Base-by-base conservation (phyloP, 2,797 vertebrate species). In the Argyrosomus regius region DNA sequence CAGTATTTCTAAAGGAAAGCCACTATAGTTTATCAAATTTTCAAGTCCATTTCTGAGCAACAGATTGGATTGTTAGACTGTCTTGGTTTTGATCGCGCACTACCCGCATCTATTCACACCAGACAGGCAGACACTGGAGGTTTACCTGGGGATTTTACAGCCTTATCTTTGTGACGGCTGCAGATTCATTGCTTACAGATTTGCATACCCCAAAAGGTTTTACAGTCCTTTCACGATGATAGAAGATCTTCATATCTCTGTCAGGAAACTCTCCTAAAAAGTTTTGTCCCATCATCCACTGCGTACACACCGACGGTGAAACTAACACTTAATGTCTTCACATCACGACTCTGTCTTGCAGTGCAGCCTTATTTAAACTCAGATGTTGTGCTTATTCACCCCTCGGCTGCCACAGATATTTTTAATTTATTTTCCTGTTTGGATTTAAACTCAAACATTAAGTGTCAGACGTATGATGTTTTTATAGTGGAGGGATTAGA, bases 151-250 rank as follows among this genome's bases (percentile, higher is more conserved):
- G 86, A 87, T 86, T 87, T 88, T 78, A 84, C 86, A 77, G 67
- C 67, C 74, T 77, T 90, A 80, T 87, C 75, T 85, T 20, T 2
- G 22, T 56, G 82, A 79, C 60, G 8, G 80, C 74, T 78, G 74
- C 71, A 76, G 78, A 88, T 88, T 91, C 74, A 72, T 80, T 76
- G 75, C 81, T 81, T 64, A 74, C 75, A 83, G 60, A 90, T 89
- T 92, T 91, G 78, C 88, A 89, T 83, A 73, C 78, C 78, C 87
- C 58, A 79, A 80, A 88, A 86, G 83, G 81, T 87, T 89, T 90
- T 84, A 82, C 67, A 62, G 69, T 82, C 67, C 70, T 81, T 87
- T 81, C 60, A 70, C 69, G 62, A 77, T 84, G 78, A 89, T 81
- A 26, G 61, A 80, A 82, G 62, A 84, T 84, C 72, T 87, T 87